These are phyloP conservation scores for Gryon sp. DNA, from an alignment of 1,140 invertebrate species.

Conservation along the genomic window DNA sequence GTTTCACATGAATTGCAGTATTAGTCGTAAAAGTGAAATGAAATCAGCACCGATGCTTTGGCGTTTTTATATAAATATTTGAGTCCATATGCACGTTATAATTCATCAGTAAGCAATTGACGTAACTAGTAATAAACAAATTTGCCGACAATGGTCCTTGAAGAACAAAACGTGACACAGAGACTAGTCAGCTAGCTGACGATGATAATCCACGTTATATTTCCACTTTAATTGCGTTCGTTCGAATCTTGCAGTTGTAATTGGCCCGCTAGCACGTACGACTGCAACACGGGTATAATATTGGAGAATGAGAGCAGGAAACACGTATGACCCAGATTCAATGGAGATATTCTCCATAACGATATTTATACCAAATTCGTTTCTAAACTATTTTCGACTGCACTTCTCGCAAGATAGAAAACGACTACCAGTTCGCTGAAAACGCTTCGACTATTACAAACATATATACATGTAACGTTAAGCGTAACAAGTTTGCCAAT, in stretches of 20 bases:
- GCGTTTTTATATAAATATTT: too few relatives aligned
- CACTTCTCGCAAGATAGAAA: conserved; percentile 23
- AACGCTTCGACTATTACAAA: conserved; percentile 26
- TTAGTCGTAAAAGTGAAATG: too few relatives aligned
- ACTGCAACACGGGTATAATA: conserved; percentile 33
- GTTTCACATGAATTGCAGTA: too few relatives aligned
- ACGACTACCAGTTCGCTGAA: conserved; percentile 9
- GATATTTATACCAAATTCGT: conserved; percentile 45
- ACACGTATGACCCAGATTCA: conserved; percentile 42
- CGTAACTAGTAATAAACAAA: conserved; percentile 1
- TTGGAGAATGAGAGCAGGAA: conserved; percentile 21
- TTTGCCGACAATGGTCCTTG: conserved; percentile 14
- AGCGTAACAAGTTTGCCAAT: conserved; percentile 10
- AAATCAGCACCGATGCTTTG: too few relatives aligned
- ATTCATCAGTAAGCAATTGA: conserved; percentile 2
- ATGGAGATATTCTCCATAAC: conserved; percentile 24
- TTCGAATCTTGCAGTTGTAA: conserved; percentile 41
- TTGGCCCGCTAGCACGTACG: conserved; percentile 20
- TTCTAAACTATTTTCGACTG: conserved; percentile 32
- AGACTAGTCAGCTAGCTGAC: conserved; percentile 25
- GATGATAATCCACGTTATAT: conserved; percentile 52
- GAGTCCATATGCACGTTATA: not conserved
- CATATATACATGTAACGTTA: conserved; percentile 16
- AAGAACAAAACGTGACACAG: conserved; percentile 20
- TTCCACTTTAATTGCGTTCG: conserved; percentile 57